These are phyloP conservation scores for Agonopterix arenella DNA, from an alignment of 2,888 invertebrate species.

Conservation along the genomic window DNA sequence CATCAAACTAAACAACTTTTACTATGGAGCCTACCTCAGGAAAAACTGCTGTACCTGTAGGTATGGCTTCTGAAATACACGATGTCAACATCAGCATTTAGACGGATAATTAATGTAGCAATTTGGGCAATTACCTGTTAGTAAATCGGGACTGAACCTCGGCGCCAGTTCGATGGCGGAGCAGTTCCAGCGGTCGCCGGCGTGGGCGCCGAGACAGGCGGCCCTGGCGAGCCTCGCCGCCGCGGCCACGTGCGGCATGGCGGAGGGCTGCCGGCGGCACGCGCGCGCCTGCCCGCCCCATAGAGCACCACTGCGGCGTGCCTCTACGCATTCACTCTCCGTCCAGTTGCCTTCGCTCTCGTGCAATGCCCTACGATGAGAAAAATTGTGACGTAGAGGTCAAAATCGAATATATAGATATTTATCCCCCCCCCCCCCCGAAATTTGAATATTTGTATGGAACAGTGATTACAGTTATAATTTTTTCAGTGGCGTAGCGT, in stretches of 20 bases:
- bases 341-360: conserved; percentile 69
- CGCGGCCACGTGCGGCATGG: conserved; percentile 86
- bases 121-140: conserved; percentile 77
- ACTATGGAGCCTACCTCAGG: too few species aligned
- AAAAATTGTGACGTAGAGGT: too few species aligned
- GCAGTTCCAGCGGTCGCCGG: conserved; percentile 89
- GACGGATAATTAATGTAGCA: neutral
- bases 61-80: too few species aligned
- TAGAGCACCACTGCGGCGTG: conserved; percentile 69
- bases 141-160: conserved; percentile 84
- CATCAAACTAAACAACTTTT: too few species aligned
- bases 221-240: conserved; percentile 82
- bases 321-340: conserved; percentile 55
- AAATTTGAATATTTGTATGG: too few species aligned
- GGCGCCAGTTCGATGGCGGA: conserved; percentile 85
- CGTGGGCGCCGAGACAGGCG: conserved; percentile 84
- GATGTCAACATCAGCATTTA: neutral
- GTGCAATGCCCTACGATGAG: conserved; percentile 47
- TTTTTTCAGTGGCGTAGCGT: too few species aligned
- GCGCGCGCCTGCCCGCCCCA: conserved; percentile 80
- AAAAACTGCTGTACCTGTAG: too few species aligned
- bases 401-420: too few species aligned
- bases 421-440: too few species aligned
- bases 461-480: too few species aligned
- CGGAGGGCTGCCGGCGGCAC: conserved; percentile 80